Conservation (phyloP, 2,888 invertebrate species). For the Dorcus hopei region DNA sequence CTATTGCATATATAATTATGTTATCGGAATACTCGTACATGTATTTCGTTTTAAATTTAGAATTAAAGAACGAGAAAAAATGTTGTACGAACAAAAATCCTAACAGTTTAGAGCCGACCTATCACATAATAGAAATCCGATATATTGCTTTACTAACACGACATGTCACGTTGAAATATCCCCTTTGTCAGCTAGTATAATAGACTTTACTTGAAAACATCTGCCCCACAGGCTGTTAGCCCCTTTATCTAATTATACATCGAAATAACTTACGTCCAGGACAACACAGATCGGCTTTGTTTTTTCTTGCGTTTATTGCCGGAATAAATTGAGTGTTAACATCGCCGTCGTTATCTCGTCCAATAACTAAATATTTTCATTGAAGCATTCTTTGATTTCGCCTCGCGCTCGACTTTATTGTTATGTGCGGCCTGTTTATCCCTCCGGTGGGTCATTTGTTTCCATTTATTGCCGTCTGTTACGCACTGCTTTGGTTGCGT, state of each 20-base stretch:
- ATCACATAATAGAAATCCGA: constrained; percentile 21
- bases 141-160: constrained; percentile 20
- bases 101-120: constrained; percentile 4
- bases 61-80: background rate
- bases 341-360: background rate
- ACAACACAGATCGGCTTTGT: too few relatives aligned
- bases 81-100: constrained; percentile 7
- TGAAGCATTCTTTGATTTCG: too few relatives aligned
- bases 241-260: constrained; percentile 11
- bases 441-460: too few relatives aligned
- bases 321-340: background rate
- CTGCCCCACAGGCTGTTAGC: constrained; percentile 19
- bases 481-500: too few relatives aligned
- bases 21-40: too few relatives aligned
- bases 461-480: too few relatives aligned
- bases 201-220: constrained; percentile 18
- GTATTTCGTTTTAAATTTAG: too few relatives aligned
- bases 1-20: too few relatives aligned
- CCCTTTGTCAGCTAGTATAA: constrained; percentile 23
- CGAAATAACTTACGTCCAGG: constrained; percentile 1
- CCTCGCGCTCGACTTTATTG: too few relatives aligned
- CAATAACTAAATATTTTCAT: background rate
- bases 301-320: background rate
- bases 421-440: too few relatives aligned
- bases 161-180: constrained; percentile 18